Evolutionary conservation across 1,140 invertebrate species (phyloP).

Genomic region (Bombus turneri): DNA sequence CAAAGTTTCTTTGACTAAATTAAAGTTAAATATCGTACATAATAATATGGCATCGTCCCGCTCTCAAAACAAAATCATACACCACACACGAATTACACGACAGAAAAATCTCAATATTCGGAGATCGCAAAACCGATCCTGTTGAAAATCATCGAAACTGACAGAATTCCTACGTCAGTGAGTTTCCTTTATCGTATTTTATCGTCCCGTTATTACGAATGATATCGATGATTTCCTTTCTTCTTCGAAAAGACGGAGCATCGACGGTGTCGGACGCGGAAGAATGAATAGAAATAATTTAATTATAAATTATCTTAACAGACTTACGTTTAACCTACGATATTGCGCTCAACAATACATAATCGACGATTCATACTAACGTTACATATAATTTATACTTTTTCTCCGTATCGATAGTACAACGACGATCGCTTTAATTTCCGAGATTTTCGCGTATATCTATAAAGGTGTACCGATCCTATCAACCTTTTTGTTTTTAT

Average conservation of each 20-base stretch:
- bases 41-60: conserved; percentile 40
- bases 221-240: background rate
- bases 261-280: conserved; percentile 4
- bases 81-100: conserved; percentile 22
- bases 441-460: conserved; percentile 9
- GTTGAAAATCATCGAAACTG: background rate
- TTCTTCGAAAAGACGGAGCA: background rate
- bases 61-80: conserved; percentile 31
- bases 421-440: conserved; percentile 21
- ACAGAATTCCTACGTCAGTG: background rate
- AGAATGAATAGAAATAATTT: conserved; percentile 61
- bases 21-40: conserved; percentile 44
- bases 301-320: conserved; percentile 66
- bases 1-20: conserved; percentile 22
- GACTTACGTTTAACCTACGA: conserved; percentile 55
- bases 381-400: conserved; percentile 38
- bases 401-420: conserved; percentile 20
- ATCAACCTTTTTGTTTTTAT: background rate
- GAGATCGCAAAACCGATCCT: conserved; percentile 9
- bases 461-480: background rate
- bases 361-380: conserved; percentile 39
- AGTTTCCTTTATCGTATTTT: background rate
- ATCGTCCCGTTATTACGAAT: background rate
- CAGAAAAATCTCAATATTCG: background rate
- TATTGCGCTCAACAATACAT: conserved; percentile 54